A percentile compares a stretch with the other conserved stretches of the same genome.
These are phyloP conservation scores for Sylvicola cinctus DNA, from an alignment of 2,888 invertebrate genomes.

Conservation along the genomic window DNA sequence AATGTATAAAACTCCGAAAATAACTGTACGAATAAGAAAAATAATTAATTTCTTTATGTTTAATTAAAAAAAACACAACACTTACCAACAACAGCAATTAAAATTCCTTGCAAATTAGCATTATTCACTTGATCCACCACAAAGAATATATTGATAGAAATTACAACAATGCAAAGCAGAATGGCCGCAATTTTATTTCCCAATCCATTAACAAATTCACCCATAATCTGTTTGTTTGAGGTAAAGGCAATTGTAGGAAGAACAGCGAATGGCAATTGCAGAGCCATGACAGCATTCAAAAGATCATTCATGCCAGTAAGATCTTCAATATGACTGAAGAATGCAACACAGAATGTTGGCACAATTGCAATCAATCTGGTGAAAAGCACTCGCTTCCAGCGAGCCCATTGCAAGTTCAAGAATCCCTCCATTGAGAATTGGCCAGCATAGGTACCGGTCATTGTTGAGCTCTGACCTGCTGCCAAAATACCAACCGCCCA, in stretches of 20 bases:
- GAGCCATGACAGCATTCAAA: slow-evolving; percentile 67
- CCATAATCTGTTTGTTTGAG: slow-evolving; percentile 58
- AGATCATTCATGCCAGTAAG: slow-evolving; percentile 66
- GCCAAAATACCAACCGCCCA: slow-evolving; percentile 70
- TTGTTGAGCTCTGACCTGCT: slow-evolving; percentile 67
- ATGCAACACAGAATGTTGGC: slow-evolving; percentile 46
- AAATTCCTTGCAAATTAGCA: slow-evolving; percentile 23
- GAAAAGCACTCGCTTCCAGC: slow-evolving; percentile 70
- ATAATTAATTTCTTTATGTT: not conserved
- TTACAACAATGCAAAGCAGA: slow-evolving; percentile 43
- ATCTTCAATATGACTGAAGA: slow-evolving; percentile 42
- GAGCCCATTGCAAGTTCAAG: slow-evolving; percentile 61
- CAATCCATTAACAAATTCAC: slow-evolving; percentile 63
- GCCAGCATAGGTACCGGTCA: slow-evolving; percentile 74
- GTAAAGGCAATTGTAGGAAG: slow-evolving; percentile 75
- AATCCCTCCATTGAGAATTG: slow-evolving; percentile 72
- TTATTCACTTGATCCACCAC: slow-evolving; percentile 38
- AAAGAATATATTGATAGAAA: slow-evolving; percentile 61
- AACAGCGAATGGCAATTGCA: slow-evolving; percentile 73
- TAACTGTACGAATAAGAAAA: slow-evolving; percentile 14
- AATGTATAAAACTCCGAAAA: slow-evolving; percentile 45
- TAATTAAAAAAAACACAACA: slow-evolving; percentile 7
- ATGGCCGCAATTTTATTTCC: slow-evolving; percentile 46
- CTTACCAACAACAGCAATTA: slow-evolving; percentile 27
- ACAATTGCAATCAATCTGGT: slow-evolving; percentile 66